phyloP scores from a whole-genome alignment of 2,113 vertebrate species.

The Oxyruncus cristatus region DNA sequence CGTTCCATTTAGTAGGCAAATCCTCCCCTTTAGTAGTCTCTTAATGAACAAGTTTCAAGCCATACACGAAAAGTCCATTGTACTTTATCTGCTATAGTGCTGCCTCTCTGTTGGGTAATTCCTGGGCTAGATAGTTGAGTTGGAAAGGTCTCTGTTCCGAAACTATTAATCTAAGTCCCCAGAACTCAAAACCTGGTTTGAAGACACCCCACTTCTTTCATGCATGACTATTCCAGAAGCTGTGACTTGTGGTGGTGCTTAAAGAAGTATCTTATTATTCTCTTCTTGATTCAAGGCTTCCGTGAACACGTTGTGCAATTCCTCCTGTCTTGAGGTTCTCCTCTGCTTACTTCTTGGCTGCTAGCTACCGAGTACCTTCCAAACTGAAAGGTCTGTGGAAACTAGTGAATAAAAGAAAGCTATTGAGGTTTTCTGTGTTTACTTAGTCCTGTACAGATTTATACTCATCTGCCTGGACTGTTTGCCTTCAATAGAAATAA shows the following conservation, averaged over 20 bases:
- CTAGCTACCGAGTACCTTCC: not conserved
- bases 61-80: not conserved
- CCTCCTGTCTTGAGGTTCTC: not conserved
- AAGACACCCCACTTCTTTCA: not conserved
- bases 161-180: not conserved
- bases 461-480: not conserved
- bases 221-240: not conserved
- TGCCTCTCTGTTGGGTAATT: not conserved
- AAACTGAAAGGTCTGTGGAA: not conserved
- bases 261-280: not conserved
- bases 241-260: not conserved
- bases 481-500: not conserved
- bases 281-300: not conserved
- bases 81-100: not conserved
- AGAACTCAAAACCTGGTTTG: not conserved
- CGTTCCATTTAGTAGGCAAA: not conserved
- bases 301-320: not conserved
- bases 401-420: not conserved
- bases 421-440: not conserved
- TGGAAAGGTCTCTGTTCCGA: not conserved
- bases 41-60: not conserved
- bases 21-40: not conserved
- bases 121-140: not conserved
- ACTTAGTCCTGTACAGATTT: not conserved
- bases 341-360: not conserved